Conservation (phyloP, 2,113 vertebrate genomes). For the Todiramphus saurophagus region DNA sequence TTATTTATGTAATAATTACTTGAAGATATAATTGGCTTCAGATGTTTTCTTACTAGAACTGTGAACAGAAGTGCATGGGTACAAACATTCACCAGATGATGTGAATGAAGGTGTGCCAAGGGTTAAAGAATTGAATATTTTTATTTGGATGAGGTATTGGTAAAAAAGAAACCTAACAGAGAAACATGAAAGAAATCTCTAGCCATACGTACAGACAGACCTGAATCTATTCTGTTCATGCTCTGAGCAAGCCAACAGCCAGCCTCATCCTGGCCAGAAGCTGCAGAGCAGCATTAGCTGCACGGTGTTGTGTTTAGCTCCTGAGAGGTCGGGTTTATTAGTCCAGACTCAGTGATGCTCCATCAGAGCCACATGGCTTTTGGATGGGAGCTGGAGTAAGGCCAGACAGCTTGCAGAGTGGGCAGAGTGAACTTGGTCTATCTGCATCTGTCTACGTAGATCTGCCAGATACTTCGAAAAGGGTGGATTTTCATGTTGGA, state of each 20-base stretch:
- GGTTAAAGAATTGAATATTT: background rate
- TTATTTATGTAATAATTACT: background rate
- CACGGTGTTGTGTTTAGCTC: background rate
- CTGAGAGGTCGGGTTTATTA: background rate
- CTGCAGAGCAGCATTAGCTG: background rate
- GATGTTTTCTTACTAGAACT: background rate
- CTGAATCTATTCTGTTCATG: background rate
- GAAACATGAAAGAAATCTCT: background rate
- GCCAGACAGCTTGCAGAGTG: constrained; percentile 34
- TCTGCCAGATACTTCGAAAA: constrained; percentile 10
- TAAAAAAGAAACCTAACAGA: background rate
- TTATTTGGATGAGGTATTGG: background rate
- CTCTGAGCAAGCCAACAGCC: background rate
- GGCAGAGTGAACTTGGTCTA: background rate
- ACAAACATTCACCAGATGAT: background rate
- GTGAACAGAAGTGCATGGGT: background rate
- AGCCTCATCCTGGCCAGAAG: background rate
- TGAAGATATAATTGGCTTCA: background rate
- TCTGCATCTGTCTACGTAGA: background rate
- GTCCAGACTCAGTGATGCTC: background rate
- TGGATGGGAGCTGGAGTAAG: background rate
- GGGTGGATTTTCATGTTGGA: background rate
- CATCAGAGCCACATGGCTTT: background rate
- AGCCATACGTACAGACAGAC: background rate
- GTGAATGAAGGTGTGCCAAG: background rate